These are phyloP conservation scores for Ditula angustiorana DNA, from an alignment of 2,888 invertebrate genomes.

Conservation along the genomic window DNA sequence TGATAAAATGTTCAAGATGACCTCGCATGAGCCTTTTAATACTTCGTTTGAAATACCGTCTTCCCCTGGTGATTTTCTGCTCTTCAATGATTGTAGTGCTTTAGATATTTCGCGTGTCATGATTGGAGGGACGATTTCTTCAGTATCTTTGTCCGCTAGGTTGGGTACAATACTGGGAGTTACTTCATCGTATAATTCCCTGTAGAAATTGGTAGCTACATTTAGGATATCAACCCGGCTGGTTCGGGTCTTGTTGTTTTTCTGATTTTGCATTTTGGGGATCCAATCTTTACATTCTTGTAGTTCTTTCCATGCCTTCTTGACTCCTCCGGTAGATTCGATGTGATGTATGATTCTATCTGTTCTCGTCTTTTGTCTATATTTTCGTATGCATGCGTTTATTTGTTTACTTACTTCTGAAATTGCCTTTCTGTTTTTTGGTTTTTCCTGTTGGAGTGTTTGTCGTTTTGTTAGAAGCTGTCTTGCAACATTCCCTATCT, in stretches of 20 bases:
- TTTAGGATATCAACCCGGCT: neutral
- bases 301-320: neutral
- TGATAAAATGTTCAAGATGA: too few species aligned
- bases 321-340: neutral
- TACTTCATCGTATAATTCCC: neutral
- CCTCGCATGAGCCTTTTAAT: conserved; percentile 27
- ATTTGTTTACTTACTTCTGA: neutral
- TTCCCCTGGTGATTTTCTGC: conserved; percentile 27
- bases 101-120: conserved; percentile 13
- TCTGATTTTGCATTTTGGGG: neutral
- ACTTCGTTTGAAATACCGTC: conserved; percentile 37
- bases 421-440: neutral
- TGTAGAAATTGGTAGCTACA: conserved; percentile 5
- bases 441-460: neutral
- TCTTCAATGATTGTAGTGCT: conserved; percentile 33
- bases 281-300: neutral
- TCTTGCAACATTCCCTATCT: neutral
- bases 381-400: neutral
- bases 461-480: neutral
- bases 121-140: neutral
- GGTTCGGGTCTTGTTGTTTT: neutral
- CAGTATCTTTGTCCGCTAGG: neutral
- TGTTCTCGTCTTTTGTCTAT: neutral
- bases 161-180: neutral
- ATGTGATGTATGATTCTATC: neutral